Evolutionary conservation across 1,140 invertebrate species (phyloP), one percentile per base, ranked within the genome.

Genomic region (Drosophila santomea): DNA sequence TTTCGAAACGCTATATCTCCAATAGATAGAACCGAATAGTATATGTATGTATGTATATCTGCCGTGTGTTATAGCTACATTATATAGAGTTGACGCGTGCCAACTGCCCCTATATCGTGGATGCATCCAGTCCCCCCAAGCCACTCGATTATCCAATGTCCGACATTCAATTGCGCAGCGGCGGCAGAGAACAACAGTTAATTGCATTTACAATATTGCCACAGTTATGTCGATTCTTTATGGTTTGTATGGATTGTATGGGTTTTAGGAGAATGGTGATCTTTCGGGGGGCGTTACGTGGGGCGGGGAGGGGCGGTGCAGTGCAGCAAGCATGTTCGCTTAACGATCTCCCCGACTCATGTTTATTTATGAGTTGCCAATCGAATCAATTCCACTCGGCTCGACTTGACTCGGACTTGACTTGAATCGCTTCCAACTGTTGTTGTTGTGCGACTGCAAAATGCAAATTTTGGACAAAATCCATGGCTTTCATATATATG

Each of bases 311-410:
- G 2, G 36, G 36, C 12, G 32, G 12, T 48, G 20, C 17, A 17
- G 17, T 17, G 17, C 66, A 35, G 41, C 15, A 51, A 56, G 51
- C 57, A 73, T 57, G 58, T 55, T 50, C 52, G 72, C 51, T 44
- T 64, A 56, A 56, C 71, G 59, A 64, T 74, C 61, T 35, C 35
- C 44, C 17, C 61, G 12, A 41, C 69, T 80, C 64, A 85, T 85
- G 82, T 85, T 86, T 85, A 86, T 86, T 86, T 86, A 85, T 81
- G 82, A 86, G 74, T 71, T 63, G 36, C 69, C 62, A 79, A 80
- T 67, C 60, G 39, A 54, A 79, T 81, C 62, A 60, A 58, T 45
- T 55, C 28, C 67, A 39, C 41, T 36, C 63, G 35, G 12, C 64
- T 36, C 66, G 38, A 38, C 52, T 68, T 36, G 63, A 60, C 58